A percentile compares a stretch with the other conserved stretches of the same genome.
These are phyloP conservation scores for Polietes domitor DNA, from an alignment of 2,888 invertebrate genomes.

Conservation along the genomic window DNA sequence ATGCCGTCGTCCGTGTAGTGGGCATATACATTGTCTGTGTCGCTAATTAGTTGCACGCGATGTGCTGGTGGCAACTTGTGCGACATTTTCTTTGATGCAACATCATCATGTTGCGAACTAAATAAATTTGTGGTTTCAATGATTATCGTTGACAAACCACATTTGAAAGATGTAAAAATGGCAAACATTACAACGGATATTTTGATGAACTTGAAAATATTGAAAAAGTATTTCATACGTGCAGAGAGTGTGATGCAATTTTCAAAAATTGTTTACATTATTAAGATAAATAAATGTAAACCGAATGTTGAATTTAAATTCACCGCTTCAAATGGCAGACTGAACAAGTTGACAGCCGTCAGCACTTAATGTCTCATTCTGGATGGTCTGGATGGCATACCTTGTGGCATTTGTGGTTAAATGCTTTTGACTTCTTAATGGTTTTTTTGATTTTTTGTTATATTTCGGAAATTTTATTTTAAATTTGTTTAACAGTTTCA, in stretches of 20 bases:
- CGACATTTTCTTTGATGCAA: neutral
- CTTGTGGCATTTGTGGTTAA: constrained; percentile 18
- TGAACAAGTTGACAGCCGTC: neutral
- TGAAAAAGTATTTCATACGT: too few species aligned
- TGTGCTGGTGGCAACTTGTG: constrained; percentile 18
- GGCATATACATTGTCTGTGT: constrained; percentile 32
- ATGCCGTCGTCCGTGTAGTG: neutral
- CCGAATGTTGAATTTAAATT: neutral
- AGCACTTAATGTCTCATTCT: neutral
- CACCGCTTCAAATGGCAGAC: too few species aligned
- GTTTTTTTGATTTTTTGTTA: neutral
- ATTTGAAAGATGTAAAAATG: too few species aligned
- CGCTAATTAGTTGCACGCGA: constrained; percentile 51
- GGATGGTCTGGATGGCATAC: constrained; percentile 9
- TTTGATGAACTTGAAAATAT: too few species aligned
- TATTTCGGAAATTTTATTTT: constrained; percentile 36
- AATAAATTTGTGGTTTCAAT: neutral
- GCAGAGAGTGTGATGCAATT: neutral
- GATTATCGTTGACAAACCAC: neutral
- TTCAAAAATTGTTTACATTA: too few species aligned
- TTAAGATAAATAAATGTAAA: too few species aligned
- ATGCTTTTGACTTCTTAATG: neutral
- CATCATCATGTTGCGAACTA: neutral
- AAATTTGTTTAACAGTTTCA: constrained; percentile 58
- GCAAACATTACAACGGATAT: too few species aligned